A percentile compares a stretch with the other conserved stretches of the same genome.
These are phyloP conservation scores for Lasioglossum oenotherae DNA, from an alignment of 2,888 invertebrate genomes.

Conservation along the genomic window DNA sequence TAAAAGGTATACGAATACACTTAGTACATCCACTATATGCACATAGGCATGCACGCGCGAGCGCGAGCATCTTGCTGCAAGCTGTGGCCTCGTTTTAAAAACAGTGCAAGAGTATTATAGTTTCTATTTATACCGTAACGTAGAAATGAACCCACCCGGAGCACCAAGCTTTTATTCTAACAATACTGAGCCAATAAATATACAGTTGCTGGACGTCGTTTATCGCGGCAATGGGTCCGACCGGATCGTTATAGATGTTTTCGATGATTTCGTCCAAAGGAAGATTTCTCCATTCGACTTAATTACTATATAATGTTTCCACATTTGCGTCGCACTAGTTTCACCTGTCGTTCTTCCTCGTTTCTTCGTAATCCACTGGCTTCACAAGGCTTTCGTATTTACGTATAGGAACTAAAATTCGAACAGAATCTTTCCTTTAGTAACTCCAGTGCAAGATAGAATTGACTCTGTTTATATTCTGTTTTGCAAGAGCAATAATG, in stretches of 20 bases:
- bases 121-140: constrained; percentile 7
- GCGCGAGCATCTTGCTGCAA: not conserved
- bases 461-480: constrained; percentile 62
- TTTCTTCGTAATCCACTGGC: not conserved
- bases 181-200: constrained; percentile 30
- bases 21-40: not conserved
- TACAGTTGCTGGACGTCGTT: not conserved
- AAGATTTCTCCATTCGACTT: not conserved
- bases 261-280: not conserved
- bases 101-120: constrained; percentile 17
- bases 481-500: constrained; percentile 45
- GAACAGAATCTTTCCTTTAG: constrained; percentile 48
- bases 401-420: constrained; percentile 65
- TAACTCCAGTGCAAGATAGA: constrained; percentile 46
- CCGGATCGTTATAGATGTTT: not conserved
- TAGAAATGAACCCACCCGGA: constrained; percentile 30
- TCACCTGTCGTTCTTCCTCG: not conserved
- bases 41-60: not conserved
- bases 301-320: not conserved
- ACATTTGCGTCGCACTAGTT: not conserved
- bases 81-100: not conserved
- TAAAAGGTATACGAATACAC: too few relatives aligned
- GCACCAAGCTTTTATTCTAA: constrained; percentile 29
- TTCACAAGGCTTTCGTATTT: not conserved
- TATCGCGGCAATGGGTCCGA: not conserved